A percentile compares a stretch with the other conserved stretches of the same genome.
These are phyloP conservation scores for Callospermophilus lateralis DNA, from an alignment of 2,113 vertebrate genomes.

Conservation along the genomic window DNA sequence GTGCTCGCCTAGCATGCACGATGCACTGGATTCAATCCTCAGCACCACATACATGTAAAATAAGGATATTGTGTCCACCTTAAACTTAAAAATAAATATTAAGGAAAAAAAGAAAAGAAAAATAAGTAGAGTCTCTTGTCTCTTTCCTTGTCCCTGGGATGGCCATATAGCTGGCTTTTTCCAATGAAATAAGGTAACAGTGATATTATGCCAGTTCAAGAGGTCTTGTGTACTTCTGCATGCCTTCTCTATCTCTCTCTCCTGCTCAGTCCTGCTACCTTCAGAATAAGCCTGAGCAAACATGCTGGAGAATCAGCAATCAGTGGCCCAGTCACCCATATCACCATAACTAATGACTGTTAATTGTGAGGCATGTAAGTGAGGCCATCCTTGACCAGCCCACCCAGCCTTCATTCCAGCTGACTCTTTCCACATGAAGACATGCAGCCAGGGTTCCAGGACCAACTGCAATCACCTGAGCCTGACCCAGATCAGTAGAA, in stretches of 20 bases:
- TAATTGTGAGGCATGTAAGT: not conserved
- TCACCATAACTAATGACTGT: not conserved
- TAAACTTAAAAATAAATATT: too few relatives aligned
- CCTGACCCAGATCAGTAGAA: not conserved
- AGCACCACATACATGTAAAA: too few relatives aligned
- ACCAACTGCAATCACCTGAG: not conserved
- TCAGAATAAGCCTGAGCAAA: not conserved
- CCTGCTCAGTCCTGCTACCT: not conserved
- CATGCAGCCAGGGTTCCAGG: not conserved
- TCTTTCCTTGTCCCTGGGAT: not conserved
- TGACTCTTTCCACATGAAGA: not conserved
- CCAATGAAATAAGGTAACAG: not conserved
- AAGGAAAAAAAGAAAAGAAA: too few relatives aligned
- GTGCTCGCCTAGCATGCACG: too few relatives aligned
- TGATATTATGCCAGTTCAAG: not conserved
- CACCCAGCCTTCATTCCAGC: accelerated
- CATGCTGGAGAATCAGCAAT: not conserved
- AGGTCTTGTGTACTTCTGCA: not conserved
- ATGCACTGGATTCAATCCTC: too few relatives aligned
- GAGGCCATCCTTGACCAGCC: not conserved
- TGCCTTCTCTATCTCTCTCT: not conserved
- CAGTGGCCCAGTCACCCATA: not conserved
- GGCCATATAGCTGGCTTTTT: not conserved
- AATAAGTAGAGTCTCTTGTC: too few relatives aligned
- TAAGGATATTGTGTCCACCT: too few relatives aligned